Percentiles rank a stretch among this genome's conserved stretches.
Evolutionary conservation across 1,140 invertebrate species (phyloP).

Genomic region (Zaprionus kolodkinae): DNA sequence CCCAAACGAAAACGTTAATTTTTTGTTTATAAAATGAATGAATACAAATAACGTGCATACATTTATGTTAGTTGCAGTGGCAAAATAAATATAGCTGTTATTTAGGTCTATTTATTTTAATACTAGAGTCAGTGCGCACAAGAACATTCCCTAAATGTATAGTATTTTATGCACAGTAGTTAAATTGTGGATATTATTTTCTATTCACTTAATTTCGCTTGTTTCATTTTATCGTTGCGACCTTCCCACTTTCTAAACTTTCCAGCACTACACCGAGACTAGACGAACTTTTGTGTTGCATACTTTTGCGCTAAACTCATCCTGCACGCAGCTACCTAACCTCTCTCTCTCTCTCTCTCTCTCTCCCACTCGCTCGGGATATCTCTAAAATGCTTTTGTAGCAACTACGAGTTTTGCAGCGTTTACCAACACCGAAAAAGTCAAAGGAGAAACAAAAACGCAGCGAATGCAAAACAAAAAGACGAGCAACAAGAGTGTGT

Average conservation of each 20-base stretch:
- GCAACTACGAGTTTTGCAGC: conserved; percentile 63
- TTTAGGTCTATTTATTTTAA: too few species aligned
- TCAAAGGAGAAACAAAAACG: conserved; percentile 31
- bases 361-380: conserved; percentile 13
- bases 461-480: neutral
- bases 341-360: conserved; percentile 11
- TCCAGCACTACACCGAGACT: neutral
- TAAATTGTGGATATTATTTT: neutral
- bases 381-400: conserved; percentile 68
- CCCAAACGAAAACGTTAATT: too few species aligned
- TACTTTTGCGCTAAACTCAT: conserved; percentile 50
- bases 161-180: too few species aligned
- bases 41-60: too few species aligned
- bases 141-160: too few species aligned
- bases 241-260: neutral
- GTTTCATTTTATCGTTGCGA: neutral
- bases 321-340: conserved; percentile 6
- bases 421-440: conserved; percentile 69
- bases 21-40: too few species aligned
- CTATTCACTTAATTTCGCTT: neutral
- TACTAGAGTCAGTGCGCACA: too few species aligned
- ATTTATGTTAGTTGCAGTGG: too few species aligned
- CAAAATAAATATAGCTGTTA: too few species aligned
- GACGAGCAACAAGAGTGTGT: too few species aligned
- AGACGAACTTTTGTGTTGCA: conserved; percentile 55